These are phyloP conservation scores for Tinamus major DNA, from an alignment of 2,797 vertebrate genomes.

Conservation along the genomic window DNA sequence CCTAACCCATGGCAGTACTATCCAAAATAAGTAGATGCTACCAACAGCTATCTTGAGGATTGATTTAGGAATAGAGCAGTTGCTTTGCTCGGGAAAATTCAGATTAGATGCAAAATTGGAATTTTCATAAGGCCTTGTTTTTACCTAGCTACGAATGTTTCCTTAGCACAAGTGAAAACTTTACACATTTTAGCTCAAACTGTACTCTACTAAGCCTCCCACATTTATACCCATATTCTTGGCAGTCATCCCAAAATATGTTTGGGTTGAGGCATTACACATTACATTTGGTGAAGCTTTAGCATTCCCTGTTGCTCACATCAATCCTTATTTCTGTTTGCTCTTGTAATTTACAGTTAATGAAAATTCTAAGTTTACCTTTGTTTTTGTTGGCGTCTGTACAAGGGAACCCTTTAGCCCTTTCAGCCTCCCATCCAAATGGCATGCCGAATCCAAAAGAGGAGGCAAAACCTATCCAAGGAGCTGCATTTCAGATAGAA, in stretches of 20 bases:
- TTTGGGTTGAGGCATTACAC: slow-evolving; percentile 73
- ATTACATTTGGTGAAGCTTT: slow-evolving; percentile 72
- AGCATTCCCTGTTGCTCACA: slow-evolving; percentile 72
- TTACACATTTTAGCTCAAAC: slow-evolving; percentile 70
- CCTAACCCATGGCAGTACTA: background rate
- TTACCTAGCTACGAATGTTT: slow-evolving; percentile 68
- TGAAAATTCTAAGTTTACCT: slow-evolving; percentile 79
- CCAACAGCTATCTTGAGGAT: background rate
- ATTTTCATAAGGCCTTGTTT: slow-evolving; percentile 71
- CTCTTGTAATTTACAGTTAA: slow-evolving; percentile 77
- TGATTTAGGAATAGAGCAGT: slow-evolving; percentile 52
- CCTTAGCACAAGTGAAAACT: slow-evolving; percentile 72
- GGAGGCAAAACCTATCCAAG: slow-evolving; percentile 54
- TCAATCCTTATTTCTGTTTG: slow-evolving; percentile 76
- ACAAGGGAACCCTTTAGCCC: slow-evolving; percentile 71
- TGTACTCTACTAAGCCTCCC: slow-evolving; percentile 67
- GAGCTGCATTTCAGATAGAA: slow-evolving; percentile 55
- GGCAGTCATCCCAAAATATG: slow-evolving; percentile 73
- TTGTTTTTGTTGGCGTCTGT: slow-evolving; percentile 70
- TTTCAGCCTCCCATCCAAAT: slow-evolving; percentile 57
- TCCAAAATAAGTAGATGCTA: background rate
- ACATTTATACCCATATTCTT: slow-evolving; percentile 66
- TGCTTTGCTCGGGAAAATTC: slow-evolving; percentile 63
- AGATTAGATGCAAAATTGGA: slow-evolving; percentile 66
- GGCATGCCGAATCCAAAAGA: slow-evolving; percentile 52